Evolutionary conservation across 2,113 vertebrate genomes (phyloP), one percentile per base, ranked within the genome.

Genomic region (Sebastes schlegelii): DNA sequence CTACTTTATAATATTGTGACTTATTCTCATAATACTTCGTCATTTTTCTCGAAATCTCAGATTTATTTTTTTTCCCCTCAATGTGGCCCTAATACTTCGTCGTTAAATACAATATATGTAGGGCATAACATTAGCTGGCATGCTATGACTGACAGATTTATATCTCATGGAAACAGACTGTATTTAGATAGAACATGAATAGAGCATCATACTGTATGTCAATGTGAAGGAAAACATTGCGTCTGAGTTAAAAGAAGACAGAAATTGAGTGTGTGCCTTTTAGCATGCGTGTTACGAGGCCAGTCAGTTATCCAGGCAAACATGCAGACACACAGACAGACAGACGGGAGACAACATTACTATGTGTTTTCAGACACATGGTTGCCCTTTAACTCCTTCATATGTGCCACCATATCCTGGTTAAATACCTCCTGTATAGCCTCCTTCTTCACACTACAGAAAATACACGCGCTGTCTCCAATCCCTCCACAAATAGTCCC

Each of bases 401-500:
- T 54, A 72, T 13, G 19, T 80, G 69, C 64, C 5, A 48, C 81
- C 64, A 79, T 68, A 82, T 89, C 57, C 40, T 79, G 74, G 4
- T 61, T 49, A 76, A 70, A 87, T 54, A 48, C 77, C 70, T 80
- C 14, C 52, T 70, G 51, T 64, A 23, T 7, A 75, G 61, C 64
- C 65, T 72, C 26, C 26, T 46, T 77, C 81, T 88, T 86, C 75
- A 89, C 89, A 76, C 86, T n/a, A 74, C 76, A 89, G 78, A 80
- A 88, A 89, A 83, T 76, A 78, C 73, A 71, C 75, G 16, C 11
- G 34, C 68, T 21, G 80, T 89, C 79, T 84, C 79, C 82, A 54
- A 68, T 78, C 72, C 77, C 55, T 83, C 89, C 83, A 43, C 74
- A 88, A 93, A 92, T 94, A 93, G 89, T 82, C 66, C 84, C 8